phyloP scores from a whole-genome alignment of 2,888 invertebrate genomes.

The Panzeria rudis region DNA sequence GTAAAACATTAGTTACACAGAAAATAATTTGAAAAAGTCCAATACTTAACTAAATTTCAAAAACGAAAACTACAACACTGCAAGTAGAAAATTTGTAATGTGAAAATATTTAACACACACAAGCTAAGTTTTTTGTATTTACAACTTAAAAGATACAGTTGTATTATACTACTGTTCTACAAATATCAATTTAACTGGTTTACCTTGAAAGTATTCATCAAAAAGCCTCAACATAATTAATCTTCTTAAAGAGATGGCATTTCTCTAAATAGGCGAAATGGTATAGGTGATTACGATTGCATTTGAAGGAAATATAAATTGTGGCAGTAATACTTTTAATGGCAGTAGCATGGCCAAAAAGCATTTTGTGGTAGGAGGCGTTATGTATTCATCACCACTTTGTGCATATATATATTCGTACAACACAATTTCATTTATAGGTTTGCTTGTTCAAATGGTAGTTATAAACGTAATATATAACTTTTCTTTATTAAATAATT shows the following conservation, averaged over 20 bases:
- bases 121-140: neutral
- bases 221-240: constrained; percentile 61
- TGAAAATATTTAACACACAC: neutral
- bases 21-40: too few species aligned
- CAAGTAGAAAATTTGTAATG: neutral
- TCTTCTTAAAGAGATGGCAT: constrained; percentile 46
- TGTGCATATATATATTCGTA: too few species aligned
- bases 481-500: constrained; percentile 15
- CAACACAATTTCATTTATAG: neutral
- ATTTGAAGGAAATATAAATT: neutral
- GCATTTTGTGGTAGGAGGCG: neutral
- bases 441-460: neutral
- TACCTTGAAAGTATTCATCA: constrained; percentile 57
- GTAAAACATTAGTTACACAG: too few species aligned
- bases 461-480: neutral
- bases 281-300: neutral
- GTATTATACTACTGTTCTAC: neutral
- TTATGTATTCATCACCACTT: neutral
- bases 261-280: neutral
- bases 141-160: neutral
- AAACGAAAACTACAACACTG: too few species aligned
- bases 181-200: constrained; percentile 49
- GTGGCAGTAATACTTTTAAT: neutral
- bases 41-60: too few species aligned
- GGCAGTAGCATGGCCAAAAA: neutral